Conservation (phyloP, 1,140 invertebrate species). For the Ruditapes philippinarum region DNA sequence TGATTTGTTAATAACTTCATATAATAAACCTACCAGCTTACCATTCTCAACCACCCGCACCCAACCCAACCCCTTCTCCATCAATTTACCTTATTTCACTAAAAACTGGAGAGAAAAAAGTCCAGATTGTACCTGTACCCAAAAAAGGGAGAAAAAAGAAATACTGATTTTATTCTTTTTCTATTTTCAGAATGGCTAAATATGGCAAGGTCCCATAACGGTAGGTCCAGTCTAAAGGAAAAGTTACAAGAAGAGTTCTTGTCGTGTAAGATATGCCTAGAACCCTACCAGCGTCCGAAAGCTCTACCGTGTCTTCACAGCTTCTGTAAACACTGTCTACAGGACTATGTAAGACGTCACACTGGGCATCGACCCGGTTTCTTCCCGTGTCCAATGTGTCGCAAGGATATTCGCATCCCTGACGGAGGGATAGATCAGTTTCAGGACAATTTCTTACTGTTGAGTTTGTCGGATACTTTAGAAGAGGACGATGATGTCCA, state of each 20-base stretch:
- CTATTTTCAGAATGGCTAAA: constrained; percentile 84
- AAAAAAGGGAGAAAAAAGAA: too few relatives aligned
- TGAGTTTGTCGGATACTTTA: constrained; percentile 82
- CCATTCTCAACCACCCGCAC: too few relatives aligned
- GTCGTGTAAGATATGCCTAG: constrained; percentile 85
- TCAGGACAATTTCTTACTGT: constrained; percentile 83
- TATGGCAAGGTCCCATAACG: constrained; percentile 78
- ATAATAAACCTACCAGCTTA: too few relatives aligned
- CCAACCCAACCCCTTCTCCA: too few relatives aligned
- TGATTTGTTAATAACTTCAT: too few relatives aligned
- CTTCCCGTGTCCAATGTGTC: constrained; percentile 85
- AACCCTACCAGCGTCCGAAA: constrained; percentile 89
- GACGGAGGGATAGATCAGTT: constrained; percentile 81
- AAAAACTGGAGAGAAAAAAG: too few relatives aligned
- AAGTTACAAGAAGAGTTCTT: constrained; percentile 86
- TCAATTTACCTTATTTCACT: too few relatives aligned
- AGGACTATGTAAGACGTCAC: constrained; percentile 84
- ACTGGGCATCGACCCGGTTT: constrained; percentile 79
- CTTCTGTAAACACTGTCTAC: constrained; percentile 95
- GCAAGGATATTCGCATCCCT: constrained; percentile 83
- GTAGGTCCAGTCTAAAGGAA: constrained; percentile 77
- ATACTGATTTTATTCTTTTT: too few relatives aligned
- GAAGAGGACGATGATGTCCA: constrained; percentile 76
- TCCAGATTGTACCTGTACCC: too few relatives aligned
- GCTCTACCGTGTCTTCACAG: constrained; percentile 97